Base-by-base conservation (phyloP, 2,888 invertebrate genomes). In the Drosophila ezoana region DNA sequence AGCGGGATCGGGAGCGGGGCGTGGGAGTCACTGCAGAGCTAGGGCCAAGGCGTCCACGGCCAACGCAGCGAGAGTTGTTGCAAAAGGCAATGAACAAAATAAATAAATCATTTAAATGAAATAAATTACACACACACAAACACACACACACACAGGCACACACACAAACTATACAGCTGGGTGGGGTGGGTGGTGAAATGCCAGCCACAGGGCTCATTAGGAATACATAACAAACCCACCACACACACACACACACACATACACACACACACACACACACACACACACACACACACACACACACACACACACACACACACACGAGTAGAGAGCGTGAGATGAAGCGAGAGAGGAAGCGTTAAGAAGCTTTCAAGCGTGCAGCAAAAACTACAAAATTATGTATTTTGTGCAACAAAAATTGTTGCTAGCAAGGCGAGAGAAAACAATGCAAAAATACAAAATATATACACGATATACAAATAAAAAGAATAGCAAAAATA, bases 51-150 rank as follows among this genome's bases (percentile, higher is more conserved):
- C 48, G 23, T 48, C 38, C 44, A 60, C 14, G 43, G 56, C 53
- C 38, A 60, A 59, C 64, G 77, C 60, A 72, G 65, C 48, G 18
- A 56, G 40, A 69, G 56, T 70, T 14, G 75, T 76, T 71, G 62
- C 78, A 70, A 70, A 80, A 72, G 73, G 86, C 82, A 82, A 81
- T 83, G 87, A 81, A 75, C 71, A 87, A 79, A 80, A 78, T 87
- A 87, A 88, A 88, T 85, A 87, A 87, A 85, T 87, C 83, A 87
- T 85, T 87, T 87, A 79, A 83, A 86, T 81, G 81, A 81, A 86
- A 81, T 77, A 76, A 82, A 86, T 79, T 76, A 70, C 51, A 65
- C 62, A 72, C 61, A 53, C 41, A 71, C 52, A 65, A 23, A 45
- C 35, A 58, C 62, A 57, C 33, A 40, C 41, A 40, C 40, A 23